Conservation (phyloP, 2,888 invertebrate genomes). For the Cataglyphis livida region DNA sequence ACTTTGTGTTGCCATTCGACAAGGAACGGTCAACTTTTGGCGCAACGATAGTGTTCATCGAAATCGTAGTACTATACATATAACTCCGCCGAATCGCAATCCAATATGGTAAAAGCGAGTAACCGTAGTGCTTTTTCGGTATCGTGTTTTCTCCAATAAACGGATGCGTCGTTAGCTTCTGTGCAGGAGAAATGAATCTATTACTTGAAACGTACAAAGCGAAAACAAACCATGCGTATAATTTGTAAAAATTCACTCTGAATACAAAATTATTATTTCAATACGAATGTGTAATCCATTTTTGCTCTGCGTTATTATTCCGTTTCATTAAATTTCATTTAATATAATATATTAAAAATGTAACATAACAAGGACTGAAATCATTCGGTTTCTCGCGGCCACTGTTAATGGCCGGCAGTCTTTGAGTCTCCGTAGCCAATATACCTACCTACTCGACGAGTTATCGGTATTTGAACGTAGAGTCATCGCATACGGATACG, state of each 20-base stretch:
- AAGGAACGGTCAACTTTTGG: constrained; percentile 4
- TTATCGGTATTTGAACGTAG: constrained; percentile 24
- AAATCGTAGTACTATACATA: constrained; percentile 25
- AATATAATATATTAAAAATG: not conserved
- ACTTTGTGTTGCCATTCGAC: not conserved
- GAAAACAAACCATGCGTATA: not conserved
- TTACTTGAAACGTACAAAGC: not conserved
- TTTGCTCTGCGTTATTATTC: not conserved
- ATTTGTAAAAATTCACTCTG: not conserved
- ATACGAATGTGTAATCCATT: not conserved
- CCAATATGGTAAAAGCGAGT: constrained; percentile 41
- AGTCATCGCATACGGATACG: constrained; percentile 8
- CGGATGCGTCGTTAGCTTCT: constrained; percentile 1
- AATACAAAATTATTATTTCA: not conserved
- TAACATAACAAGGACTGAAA: not conserved
- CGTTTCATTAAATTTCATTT: not conserved
- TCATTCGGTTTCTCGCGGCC: constrained; percentile 3
- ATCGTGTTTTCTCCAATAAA: not conserved
- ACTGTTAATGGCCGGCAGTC: not conserved
- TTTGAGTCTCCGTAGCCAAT: not conserved
- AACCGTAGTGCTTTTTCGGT: constrained; percentile 2
- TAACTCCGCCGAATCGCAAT: constrained; percentile 36
- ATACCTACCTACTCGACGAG: not conserved
- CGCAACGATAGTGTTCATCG: constrained; percentile 41
- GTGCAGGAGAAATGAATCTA: constrained; percentile 15